Percentiles rank a stretch among this genome's conserved stretches.
Evolutionary conservation across 2,888 invertebrate species (phyloP).

Genomic region (Pocota personata): DNA sequence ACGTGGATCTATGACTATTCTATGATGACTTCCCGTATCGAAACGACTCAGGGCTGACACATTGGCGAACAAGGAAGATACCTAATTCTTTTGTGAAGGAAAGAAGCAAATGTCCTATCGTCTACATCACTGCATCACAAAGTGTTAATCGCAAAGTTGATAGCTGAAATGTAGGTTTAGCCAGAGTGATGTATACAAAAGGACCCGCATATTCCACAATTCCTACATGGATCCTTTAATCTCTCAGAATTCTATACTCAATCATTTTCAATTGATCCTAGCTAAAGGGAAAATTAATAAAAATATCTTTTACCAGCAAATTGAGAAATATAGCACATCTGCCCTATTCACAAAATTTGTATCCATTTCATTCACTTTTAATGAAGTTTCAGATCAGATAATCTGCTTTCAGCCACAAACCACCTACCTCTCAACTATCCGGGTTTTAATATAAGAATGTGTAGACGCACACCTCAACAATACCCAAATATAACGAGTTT

Average conservation of each 20-base stretch:
- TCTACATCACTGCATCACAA: no score
- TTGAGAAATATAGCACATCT: neutral
- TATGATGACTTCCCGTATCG: no score
- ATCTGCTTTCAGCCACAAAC: neutral
- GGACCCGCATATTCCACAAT: no score
- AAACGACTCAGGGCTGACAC: no score
- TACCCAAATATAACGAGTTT: neutral
- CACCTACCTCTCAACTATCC: neutral
- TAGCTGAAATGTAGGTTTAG: no score
- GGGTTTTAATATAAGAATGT: neutral
- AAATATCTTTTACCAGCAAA: neutral
- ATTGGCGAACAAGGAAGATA: no score
- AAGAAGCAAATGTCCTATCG: no score
- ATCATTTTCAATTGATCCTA: neutral
- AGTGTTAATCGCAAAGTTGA: no score
- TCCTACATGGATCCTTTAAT: neutral
- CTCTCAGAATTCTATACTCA: neutral
- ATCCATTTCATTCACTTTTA: slow-evolving; percentile 5
- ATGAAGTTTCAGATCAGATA: neutral
- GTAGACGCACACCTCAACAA: neutral
- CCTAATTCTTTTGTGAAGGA: no score
- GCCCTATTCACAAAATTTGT: neutral
- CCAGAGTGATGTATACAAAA: no score
- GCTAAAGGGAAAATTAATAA: neutral
- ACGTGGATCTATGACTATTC: no score